Conservation (phyloP, 2,797 vertebrate genomes). For the Scleropages formosus region DNA sequence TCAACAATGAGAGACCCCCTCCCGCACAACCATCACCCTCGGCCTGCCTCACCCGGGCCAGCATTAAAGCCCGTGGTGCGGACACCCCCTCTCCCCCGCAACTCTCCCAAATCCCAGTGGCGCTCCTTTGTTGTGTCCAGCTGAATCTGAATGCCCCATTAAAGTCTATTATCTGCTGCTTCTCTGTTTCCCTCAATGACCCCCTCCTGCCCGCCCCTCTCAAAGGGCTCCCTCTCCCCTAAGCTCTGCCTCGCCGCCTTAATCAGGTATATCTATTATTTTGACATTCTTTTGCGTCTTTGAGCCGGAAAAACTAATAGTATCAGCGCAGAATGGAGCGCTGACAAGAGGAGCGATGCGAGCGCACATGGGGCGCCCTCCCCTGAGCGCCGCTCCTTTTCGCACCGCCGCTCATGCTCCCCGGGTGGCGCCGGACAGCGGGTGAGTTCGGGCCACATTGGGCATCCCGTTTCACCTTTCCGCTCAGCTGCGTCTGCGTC, state of each 20-base stretch:
- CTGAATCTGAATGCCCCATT: conserved; percentile 59
- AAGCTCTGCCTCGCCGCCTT: conserved; percentile 41
- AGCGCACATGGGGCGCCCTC: neutral
- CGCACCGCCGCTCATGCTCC: neutral
- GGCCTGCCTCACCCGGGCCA: conserved; percentile 41
- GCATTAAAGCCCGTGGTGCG: conserved; percentile 48
- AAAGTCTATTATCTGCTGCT: conserved; percentile 59
- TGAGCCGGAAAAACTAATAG: conserved; percentile 35
- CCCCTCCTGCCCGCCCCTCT: conserved; percentile 32
- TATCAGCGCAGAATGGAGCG: conserved; percentile 27
- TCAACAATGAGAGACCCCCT: conserved; percentile 49
- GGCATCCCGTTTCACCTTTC: neutral
- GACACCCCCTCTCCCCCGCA: conserved; percentile 29
- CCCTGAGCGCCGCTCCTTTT: neutral
- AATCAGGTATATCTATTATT: conserved; percentile 47
- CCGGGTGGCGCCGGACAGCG: neutral
- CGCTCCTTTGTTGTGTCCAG: conserved; percentile 48
- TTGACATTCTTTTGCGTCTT: conserved; percentile 30
- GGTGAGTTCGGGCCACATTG: neutral
- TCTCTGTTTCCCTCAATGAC: conserved; percentile 41
- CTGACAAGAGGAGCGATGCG: conserved; percentile 6
- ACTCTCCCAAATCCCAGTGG: conserved; percentile 48
- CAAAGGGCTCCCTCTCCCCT: conserved; percentile 28
- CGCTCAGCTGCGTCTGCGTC: too few relatives aligned
- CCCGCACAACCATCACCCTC: conserved; percentile 34